Percentiles rank a stretch among this genome's conserved stretches.
phyloP scores from a whole-genome alignment of 2,113 vertebrate species.

The Mus spicilegus region DNA sequence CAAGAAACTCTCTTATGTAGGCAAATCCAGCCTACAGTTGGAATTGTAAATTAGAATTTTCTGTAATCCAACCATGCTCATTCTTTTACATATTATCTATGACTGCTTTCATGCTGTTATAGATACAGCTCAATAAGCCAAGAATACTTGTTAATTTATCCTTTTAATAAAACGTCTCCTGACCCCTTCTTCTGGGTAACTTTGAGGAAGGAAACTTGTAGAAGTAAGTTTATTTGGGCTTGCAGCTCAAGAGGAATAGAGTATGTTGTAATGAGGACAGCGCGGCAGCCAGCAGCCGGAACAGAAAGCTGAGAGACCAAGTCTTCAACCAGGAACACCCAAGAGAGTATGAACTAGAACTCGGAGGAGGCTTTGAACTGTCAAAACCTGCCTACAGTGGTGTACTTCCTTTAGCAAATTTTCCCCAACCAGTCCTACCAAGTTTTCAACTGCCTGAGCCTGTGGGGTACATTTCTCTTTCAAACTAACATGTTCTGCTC shows the following conservation, averaged over 20 bases:
- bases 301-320: background rate
- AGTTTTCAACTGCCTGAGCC: background rate
- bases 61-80: background rate
- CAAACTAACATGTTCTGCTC: background rate
- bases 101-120: background rate
- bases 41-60: constrained; percentile 18
- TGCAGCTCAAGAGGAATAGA: background rate
- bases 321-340: background rate
- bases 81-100: background rate
- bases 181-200: background rate
- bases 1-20: background rate
- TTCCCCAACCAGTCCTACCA: background rate
- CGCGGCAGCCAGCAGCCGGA: background rate
- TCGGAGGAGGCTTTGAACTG: background rate
- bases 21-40: background rate
- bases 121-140: background rate
- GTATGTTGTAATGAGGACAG: background rate
- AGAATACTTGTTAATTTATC: background rate
- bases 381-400: background rate
- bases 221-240: background rate
- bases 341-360: background rate
- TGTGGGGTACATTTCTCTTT: background rate
- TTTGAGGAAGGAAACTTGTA: background rate
- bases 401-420: background rate
- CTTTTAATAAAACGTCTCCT: constrained; percentile 3